Percentiles rank a stretch among this genome's conserved stretches.
These are phyloP conservation scores for Xanthia icteritia DNA, from an alignment of 2,888 invertebrate species.

Conservation along the genomic window DNA sequence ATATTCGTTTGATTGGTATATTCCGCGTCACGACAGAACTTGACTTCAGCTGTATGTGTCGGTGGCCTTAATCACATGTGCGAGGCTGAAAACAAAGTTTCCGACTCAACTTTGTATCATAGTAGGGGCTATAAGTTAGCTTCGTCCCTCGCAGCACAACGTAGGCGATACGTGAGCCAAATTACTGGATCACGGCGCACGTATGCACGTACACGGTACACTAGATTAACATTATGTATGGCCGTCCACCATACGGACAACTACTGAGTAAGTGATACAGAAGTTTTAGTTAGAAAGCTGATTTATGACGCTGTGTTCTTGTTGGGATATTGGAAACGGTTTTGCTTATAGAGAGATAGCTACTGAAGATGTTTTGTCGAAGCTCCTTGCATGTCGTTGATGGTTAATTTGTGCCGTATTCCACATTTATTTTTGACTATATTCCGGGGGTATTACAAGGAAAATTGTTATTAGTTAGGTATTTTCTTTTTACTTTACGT, in stretches of 20 bases:
- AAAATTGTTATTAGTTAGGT: background rate
- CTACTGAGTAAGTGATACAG: slow-evolving; percentile 25
- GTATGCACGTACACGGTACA: slow-evolving; percentile 19
- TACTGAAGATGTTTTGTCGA: slow-evolving; percentile 9
- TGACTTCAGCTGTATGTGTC: too few relatives aligned
- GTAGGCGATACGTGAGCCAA: slow-evolving; percentile 77
- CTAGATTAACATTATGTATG: slow-evolving; percentile 21
- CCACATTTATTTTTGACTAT: background rate
- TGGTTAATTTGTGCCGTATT: background rate
- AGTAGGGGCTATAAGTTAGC: slow-evolving; percentile 40
- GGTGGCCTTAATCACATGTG: too few relatives aligned
- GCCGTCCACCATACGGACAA: background rate
- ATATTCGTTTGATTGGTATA: too few relatives aligned
- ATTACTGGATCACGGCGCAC: slow-evolving; percentile 64
- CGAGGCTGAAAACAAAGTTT: too few relatives aligned
- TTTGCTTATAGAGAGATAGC: slow-evolving; percentile 10
- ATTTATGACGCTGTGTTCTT: slow-evolving; percentile 38
- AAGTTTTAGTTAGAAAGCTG: slow-evolving; percentile 44
- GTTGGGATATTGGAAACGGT: slow-evolving; percentile 3
- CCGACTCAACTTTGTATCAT: background rate
- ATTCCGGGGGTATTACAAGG: background rate
- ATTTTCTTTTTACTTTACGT: background rate
- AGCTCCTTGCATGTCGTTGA: background rate
- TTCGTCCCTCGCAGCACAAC: slow-evolving; percentile 67
- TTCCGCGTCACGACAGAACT: too few relatives aligned